Base-by-base conservation (phyloP, 2,888 invertebrate genomes). In the Ophion obscuratus region DNA sequence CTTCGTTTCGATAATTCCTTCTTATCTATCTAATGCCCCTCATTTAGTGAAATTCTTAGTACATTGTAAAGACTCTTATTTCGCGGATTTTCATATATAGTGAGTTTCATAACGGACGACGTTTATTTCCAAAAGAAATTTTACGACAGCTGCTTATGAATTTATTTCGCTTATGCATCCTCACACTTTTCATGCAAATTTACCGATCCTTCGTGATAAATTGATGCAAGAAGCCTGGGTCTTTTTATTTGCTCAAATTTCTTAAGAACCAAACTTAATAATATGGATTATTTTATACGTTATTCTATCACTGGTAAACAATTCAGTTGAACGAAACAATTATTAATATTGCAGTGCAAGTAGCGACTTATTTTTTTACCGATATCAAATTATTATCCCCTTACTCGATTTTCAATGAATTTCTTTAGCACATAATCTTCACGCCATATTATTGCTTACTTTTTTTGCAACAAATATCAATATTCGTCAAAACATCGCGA, bases 1-100 rank as follows among this genome's bases (percentile, higher is more conserved):
- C 70, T 31, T 66, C 84, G 31, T 75, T 59, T 68, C 68, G 59
- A 78, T 66, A 61, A 66, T 53, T 27, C 17, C 24, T 11, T 61
- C 61, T 83, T 86, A 83, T 78, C 80, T 86, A 83, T 78, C 80
- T 78, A 78, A 83, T 73, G 53, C 75, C 57, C 62, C 59, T 24
- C 53, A 59, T 44, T 57, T 61, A 36, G 59, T 53, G 73, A 79
- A 85, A 79, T 80, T n/a, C 68, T 74, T 74, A 74, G 40, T 47
- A 78, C 11, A 59, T 47, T 20, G 20, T 57, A 31, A 61, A 40
- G 64, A 78, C 62, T 81, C 57, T 40, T 53, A 31, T 81, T 81
- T 81, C 78, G 61, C 47, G 80, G 53, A 61, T 75, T 40, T 31
- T 68, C 62, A 70, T 67, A 74, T 64, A 62, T 67, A 31, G 20